Percentiles rank a stretch among this genome's conserved stretches.
These are phyloP conservation scores for Mesocentrotus franciscanus DNA, from an alignment of 53 echinoderm and acorn worm genomes.

Conservation along the genomic window DNA sequence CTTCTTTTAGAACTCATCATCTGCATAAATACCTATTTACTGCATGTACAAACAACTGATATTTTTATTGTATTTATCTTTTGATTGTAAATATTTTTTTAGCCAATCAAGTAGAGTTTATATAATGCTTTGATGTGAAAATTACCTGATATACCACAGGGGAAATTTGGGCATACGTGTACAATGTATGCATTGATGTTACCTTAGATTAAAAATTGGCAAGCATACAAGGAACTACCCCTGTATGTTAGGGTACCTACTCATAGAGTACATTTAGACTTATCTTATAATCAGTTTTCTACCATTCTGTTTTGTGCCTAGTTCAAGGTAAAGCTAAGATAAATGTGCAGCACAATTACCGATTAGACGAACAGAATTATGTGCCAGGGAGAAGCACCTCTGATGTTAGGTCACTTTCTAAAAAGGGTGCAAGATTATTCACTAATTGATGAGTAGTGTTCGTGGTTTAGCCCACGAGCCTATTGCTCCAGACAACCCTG, in stretches of 20 bases:
- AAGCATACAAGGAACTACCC: too few relatives aligned
- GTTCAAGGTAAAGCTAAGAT: too few relatives aligned
- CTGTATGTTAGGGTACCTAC: too few relatives aligned
- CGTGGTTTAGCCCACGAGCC: constrained; percentile 18
- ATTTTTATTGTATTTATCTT: not conserved
- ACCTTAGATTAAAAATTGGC: too few relatives aligned
- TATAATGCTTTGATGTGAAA: not conserved
- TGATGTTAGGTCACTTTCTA: not conserved
- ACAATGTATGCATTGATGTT: too few relatives aligned
- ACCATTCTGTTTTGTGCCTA: too few relatives aligned
- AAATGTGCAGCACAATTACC: not conserved
- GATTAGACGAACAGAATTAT: not conserved
- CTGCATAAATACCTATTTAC: not conserved
- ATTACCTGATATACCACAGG: not conserved
- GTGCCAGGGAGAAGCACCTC: not conserved
- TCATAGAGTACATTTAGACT: too few relatives aligned
- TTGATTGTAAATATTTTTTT: too few relatives aligned
- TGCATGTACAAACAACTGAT: not conserved
- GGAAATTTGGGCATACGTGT: not conserved
- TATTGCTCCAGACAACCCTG: not conserved
- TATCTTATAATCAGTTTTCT: too few relatives aligned
- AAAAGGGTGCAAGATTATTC: not conserved
- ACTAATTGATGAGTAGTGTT: constrained; percentile 22
- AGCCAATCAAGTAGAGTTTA: not conserved
- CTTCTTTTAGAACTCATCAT: not conserved